Evolutionary conservation across 1,140 invertebrate genomes (phyloP), one percentile per base, ranked within the genome.

Genomic region (Sinella curviseta): DNA sequence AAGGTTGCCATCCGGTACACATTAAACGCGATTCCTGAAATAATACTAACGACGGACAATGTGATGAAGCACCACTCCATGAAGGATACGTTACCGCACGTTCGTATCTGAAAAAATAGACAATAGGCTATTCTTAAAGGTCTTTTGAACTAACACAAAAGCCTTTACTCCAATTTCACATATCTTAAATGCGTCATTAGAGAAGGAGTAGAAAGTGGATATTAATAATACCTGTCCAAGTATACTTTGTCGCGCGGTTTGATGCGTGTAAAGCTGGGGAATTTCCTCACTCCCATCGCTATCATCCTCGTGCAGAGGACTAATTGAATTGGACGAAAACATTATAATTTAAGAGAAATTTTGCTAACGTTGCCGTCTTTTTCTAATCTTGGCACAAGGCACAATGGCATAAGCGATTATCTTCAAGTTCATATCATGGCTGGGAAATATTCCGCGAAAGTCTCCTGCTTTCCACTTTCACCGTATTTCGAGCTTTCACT

Each of bases 41-140:
- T 35, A 26, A 83, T 77, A 17, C 36, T 31, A 14, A 80, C 30
- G 2, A 35, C 24, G 0, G 80, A 35, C 1, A 78, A n/a, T 0
- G 76, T 20, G 3, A 83, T 39, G 26, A 81, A 80, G 16, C 34
- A 48, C 78, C 78, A 81, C 77, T 83, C 82, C 20, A 83, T 17
- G n/a, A 17, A 17, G 28, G 70, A 36, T 0, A 83, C n/a, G 16
- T 57, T 80, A 16, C 39, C 26, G 34, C 70, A 78, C 2, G 80
- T 83, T 57, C 82, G 30, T n/a, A 83, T 39, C 82, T 83, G 35
- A 28, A 60, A 65, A 31, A 79, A 20, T 20, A 78, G 16, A 36
- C 36, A 76, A n/a, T n/a, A n/a, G n/a, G n/a, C n/a, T 67, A 67
- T 67, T 26, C 20, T 48, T 60, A 60, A 60, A 60, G n/a, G n/a